A percentile compares a stretch with the other conserved stretches of the same genome.
These are phyloP conservation scores for Hipposideros armiger DNA, from an alignment of 2,113 vertebrate species.

Conservation along the genomic window DNA sequence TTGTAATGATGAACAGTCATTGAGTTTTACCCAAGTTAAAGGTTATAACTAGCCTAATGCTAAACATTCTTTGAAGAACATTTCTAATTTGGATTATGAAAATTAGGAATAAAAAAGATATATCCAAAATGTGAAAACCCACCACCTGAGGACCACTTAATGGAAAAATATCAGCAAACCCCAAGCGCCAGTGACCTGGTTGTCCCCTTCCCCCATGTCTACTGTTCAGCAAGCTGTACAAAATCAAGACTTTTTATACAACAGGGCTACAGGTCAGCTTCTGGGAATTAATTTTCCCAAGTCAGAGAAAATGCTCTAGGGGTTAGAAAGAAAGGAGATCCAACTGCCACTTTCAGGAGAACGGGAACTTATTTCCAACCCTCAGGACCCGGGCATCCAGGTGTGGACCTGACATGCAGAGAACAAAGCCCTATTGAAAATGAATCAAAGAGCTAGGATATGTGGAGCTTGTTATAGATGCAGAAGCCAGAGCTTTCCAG, in stretches of 20 bases:
- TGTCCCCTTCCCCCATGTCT: not conserved
- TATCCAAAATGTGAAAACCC: not conserved
- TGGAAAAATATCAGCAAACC: not conserved
- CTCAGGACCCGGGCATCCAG: conserved; percentile 66
- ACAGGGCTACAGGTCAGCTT: not conserved
- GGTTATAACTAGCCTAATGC: not conserved
- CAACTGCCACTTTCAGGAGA: conserved; percentile 70
- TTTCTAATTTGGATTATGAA: conserved; percentile 23
- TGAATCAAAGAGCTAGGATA: conserved; percentile 81
- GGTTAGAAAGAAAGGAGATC: conserved; percentile 60
- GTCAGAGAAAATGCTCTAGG: not conserved
- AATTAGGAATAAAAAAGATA: not conserved
- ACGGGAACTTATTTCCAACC: conserved; percentile 71
- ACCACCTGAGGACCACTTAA: not conserved
- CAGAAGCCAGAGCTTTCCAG: conserved; percentile 76
- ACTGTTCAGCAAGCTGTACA: not conserved
- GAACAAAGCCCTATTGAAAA: conserved; percentile 69
- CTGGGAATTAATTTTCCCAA: not conserved
- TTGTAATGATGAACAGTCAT: not conserved
- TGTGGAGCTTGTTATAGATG: conserved; percentile 75
- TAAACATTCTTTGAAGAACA: not conserved
- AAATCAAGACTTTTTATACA: not conserved
- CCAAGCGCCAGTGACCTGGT: not conserved
- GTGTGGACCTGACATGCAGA: conserved; percentile 65
- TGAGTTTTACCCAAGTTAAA: not conserved